A percentile compares a stretch with the other conserved stretches of the same genome.
Conservation (phyloP, 2,797 vertebrate species). For the Semotilus atromaculatus region DNA sequence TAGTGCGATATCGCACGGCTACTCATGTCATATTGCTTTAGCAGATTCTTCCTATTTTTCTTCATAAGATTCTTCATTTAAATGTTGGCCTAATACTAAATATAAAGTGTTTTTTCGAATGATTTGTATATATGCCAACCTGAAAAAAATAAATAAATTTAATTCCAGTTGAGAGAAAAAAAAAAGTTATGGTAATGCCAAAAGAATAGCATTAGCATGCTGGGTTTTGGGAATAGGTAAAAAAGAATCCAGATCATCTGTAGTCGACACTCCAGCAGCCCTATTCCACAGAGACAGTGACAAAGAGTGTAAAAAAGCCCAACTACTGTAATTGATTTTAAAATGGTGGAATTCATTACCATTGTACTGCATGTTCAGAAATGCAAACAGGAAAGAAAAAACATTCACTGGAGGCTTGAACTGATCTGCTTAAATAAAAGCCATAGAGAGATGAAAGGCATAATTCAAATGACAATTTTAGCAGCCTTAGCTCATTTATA, state of each 20-base stretch:
- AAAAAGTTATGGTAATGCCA: conserved; percentile 58
- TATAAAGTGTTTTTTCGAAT: neutral
- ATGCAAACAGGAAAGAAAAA: conserved; percentile 74
- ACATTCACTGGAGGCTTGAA: conserved; percentile 51
- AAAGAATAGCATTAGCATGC: conserved; percentile 69
- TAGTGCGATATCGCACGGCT: too few relatives aligned
- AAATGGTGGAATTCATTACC: conserved; percentile 85
- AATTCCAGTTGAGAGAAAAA: conserved; percentile 9
- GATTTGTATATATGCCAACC: neutral
- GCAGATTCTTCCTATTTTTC: neutral
- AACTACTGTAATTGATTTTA: conserved; percentile 84
- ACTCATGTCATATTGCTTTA: neutral
- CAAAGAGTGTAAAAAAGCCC: conserved; percentile 68
- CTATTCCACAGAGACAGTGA: conserved; percentile 76
- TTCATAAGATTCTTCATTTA: neutral
- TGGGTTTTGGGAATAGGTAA: conserved; percentile 56
- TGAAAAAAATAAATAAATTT: too few relatives aligned
- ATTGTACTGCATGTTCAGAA: conserved; percentile 80
- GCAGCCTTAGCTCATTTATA: conserved; percentile 81
- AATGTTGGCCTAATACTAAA: neutral
- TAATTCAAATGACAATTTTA: conserved; percentile 86
- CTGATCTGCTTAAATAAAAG: conserved; percentile 76
- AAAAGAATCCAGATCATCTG: conserved; percentile 72
- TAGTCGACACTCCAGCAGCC: conserved; percentile 68
- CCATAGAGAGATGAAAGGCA: conserved; percentile 81